Conservation (phyloP, 1,140 invertebrate species). For the Phortica variegata region DNA sequence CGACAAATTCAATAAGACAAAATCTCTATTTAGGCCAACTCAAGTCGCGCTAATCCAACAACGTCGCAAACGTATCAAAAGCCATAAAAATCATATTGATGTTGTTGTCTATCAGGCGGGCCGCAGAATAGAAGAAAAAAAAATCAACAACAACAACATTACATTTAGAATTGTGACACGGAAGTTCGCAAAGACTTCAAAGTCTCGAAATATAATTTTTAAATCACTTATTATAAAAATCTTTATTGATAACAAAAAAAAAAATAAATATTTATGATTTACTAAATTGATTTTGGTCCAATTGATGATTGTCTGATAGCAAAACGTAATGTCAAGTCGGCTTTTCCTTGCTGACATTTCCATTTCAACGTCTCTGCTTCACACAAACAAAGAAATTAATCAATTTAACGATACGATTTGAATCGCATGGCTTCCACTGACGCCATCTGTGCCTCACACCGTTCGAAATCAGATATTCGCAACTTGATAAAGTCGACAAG, state of each 20-base stretch:
- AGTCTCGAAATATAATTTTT: not conserved
- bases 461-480: no score
- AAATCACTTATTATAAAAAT: not conserved
- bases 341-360: not conserved
- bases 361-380: slow-evolving; percentile 2
- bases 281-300: not conserved
- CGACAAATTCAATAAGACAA: slow-evolving; percentile 24
- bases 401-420: slow-evolving; percentile 44
- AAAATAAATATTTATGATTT: not conserved
- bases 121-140: no score
- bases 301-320: not conserved
- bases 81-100: no score
- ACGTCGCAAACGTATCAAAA: no score
- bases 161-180: slow-evolving; percentile 35
- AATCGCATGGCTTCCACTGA: slow-evolving; percentile 28
- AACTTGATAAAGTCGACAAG: no score
- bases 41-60: slow-evolving; percentile 35
- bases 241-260: not conserved
- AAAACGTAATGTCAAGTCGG: not conserved
- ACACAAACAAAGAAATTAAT: slow-evolving; percentile 44
- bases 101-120: no score
- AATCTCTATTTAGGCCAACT: slow-evolving; percentile 35
- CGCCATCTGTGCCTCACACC: slow-evolving; percentile 27
- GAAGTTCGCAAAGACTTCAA: slow-evolving; percentile 24
- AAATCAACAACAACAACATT: no score